A percentile compares a stretch with the other conserved stretches of the same genome.
These are phyloP conservation scores for Acromyrmex charruanus DNA, from an alignment of 1,140 invertebrate genomes.

Conservation along the genomic window DNA sequence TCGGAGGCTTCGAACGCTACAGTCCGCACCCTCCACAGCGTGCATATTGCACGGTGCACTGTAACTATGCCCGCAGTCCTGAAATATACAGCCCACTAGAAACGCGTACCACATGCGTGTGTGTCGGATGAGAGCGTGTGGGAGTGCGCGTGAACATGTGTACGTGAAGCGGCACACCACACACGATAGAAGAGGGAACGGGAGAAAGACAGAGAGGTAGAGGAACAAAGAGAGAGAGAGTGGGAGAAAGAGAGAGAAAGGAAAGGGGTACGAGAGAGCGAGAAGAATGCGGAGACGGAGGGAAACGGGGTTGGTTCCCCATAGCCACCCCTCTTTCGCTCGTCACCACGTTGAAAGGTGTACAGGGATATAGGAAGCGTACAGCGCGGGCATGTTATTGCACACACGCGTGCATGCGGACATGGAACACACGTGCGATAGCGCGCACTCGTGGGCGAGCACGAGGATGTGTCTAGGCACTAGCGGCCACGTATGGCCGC, in stretches of 20 bases:
- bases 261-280: constrained; percentile 50
- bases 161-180: constrained; percentile 8
- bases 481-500: constrained; percentile 70
- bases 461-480: constrained; percentile 57
- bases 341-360: constrained; percentile 78
- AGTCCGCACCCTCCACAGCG: constrained; percentile 73
- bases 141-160: constrained; percentile 46
- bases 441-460: constrained; percentile 17
- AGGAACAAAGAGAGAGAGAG: constrained; percentile 6
- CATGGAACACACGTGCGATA: constrained; percentile 37
- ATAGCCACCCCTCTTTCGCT: constrained; percentile 74
- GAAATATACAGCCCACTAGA: constrained; percentile 82
- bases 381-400: constrained; percentile 11
- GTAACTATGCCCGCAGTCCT: constrained; percentile 83
- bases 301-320: constrained; percentile 66
- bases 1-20: constrained; percentile 73
- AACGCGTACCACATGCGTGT: constrained; percentile 73
- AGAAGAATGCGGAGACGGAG: not conserved
- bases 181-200: constrained; percentile 46
- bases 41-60: constrained; percentile 83
- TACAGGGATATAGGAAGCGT: constrained; percentile 66
- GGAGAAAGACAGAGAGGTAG: constrained; percentile 47
- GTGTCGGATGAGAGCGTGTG: constrained; percentile 6
- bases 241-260: constrained; percentile 29
- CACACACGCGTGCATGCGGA: constrained; percentile 13